A percentile compares a stretch with the other conserved stretches of the same genome.
These are phyloP conservation scores for Acanthosoma haemorrhoidale DNA, from an alignment of 2,888 invertebrate genomes.

Conservation along the genomic window DNA sequence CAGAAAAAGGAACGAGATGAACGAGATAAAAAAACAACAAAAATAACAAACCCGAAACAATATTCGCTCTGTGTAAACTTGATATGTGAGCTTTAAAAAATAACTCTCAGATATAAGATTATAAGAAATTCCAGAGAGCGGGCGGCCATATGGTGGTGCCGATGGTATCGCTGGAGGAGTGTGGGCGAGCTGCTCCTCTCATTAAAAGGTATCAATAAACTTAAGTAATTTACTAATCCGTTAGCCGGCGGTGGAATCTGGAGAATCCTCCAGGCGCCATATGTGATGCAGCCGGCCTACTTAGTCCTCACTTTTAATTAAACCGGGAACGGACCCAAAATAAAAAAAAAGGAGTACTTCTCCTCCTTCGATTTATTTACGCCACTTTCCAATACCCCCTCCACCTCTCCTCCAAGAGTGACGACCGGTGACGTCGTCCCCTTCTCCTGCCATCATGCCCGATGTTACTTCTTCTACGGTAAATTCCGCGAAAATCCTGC, in stretches of 20 bases:
- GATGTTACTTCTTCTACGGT: too few species aligned
- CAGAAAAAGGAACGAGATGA: too few species aligned
- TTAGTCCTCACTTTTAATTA: neutral
- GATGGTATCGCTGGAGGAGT: conserved; percentile 6
- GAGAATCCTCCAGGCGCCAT: neutral
- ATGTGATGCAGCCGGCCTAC: neutral
- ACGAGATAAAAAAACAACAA: neutral
- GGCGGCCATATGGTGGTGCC: conserved; percentile 13
- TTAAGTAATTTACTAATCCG: conserved; percentile 26
- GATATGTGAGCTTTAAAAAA: conserved; percentile 10
- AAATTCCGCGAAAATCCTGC: too few species aligned
- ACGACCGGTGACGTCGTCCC: too few species aligned
- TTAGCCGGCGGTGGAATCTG: neutral
- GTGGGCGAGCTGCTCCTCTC: conserved; percentile 17
- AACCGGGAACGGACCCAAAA: too few species aligned
- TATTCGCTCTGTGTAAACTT: neutral
- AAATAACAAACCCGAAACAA: neutral
- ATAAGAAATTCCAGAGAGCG: neutral
- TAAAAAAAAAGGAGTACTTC: conserved; percentile 2
- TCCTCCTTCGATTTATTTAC: neutral
- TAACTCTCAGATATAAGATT: conserved; percentile 8
- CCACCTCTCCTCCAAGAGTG: neutral
- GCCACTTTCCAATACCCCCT: neutral
- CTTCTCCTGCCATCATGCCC: too few species aligned
- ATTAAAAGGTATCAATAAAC: conserved; percentile 27